Conservation (phyloP, 1,140 invertebrate species). For the Aphelinus atriplicis region DNA sequence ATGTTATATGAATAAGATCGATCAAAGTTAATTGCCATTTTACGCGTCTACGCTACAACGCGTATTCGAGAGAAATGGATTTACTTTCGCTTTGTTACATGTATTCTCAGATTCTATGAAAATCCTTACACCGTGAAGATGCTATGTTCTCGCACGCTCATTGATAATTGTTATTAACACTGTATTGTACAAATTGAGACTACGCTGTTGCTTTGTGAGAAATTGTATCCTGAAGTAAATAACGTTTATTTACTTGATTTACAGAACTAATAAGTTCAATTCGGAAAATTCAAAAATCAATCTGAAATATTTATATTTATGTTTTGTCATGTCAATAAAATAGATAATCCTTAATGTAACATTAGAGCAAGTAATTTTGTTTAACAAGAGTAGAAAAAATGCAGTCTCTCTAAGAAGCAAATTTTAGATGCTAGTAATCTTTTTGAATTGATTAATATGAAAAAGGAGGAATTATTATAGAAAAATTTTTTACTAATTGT, state of each 20-base stretch:
- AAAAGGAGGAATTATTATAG: neutral
- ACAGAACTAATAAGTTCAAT: neutral
- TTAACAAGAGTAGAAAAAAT: conserved; percentile 2
- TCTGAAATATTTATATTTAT: neutral
- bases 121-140: neutral
- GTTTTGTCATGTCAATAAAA: neutral
- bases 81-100: neutral
- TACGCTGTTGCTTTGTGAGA: too few species aligned
- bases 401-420: neutral
- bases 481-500: neutral
- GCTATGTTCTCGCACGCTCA: neutral
- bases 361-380: neutral
- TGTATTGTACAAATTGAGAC: too few species aligned
- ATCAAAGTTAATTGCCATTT: conserved; percentile 6
- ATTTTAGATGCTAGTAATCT: neutral
- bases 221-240: too few species aligned
- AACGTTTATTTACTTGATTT: neutral
- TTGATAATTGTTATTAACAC: neutral
- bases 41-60: conserved; percentile 29
- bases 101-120: neutral
- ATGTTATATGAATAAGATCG: conserved; percentile 27
- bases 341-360: conserved; percentile 11
- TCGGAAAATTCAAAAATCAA: neutral
- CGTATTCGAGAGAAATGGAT: neutral
- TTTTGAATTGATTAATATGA: neutral